These are phyloP conservation scores for Lytechinus variegatus DNA, from an alignment of 35 echinoderm and acorn worm genomes.

Conservation along the genomic window DNA sequence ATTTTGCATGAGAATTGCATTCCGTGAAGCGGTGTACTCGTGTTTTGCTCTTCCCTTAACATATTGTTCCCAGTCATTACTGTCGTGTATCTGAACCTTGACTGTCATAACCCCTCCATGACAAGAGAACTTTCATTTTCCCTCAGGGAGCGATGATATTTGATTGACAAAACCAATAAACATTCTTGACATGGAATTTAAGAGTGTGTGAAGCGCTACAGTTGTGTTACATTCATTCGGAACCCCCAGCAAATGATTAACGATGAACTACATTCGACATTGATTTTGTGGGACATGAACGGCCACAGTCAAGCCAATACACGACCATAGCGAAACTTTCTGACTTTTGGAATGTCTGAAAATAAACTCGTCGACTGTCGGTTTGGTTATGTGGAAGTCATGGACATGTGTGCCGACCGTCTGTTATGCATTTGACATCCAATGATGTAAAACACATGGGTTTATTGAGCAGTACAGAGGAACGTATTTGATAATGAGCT, in stretches of 20 bases:
- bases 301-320: neutral
- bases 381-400: neutral
- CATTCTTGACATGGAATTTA: neutral
- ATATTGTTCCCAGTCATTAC: neutral
- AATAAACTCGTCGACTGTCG: neutral
- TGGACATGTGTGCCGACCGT: neutral
- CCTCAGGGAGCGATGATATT: neutral
- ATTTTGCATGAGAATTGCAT: neutral
- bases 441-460: constrained; percentile 12
- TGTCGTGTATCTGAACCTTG: neutral
- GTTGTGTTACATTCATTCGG: neutral
- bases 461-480: neutral
- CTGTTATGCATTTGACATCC: neutral
- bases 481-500: constrained; percentile 6
- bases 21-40: neutral
- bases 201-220: neutral
- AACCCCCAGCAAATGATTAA: neutral
- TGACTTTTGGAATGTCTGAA: constrained; percentile 12
- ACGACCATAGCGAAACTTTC: neutral
- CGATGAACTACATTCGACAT: neutral
- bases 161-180: constrained; percentile 14
- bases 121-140: neutral
- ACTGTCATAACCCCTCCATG: neutral
- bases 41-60: neutral
- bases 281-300: constrained; percentile 3